A percentile compares a stretch with the other conserved stretches of the same genome.
phyloP scores from a whole-genome alignment of 2,888 invertebrate genomes.

The Osmoderma eremita region DNA sequence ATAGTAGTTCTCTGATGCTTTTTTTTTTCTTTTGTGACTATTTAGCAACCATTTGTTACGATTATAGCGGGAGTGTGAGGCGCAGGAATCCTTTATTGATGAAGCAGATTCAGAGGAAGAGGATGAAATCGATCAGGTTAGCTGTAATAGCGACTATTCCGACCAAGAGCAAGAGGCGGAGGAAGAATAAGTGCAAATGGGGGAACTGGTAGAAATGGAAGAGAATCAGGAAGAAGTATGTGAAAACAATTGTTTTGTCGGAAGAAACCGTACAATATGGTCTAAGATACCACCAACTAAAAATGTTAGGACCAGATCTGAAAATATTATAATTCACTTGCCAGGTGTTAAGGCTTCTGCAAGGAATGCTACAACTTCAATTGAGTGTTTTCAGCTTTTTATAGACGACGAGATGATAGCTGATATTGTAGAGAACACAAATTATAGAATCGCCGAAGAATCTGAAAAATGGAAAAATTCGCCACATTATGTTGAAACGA shows the following conservation, averaged over 20 bases:
- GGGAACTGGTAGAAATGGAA: not conserved
- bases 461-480: too few relatives aligned
- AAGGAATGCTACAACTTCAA: not conserved
- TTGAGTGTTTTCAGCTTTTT: too few relatives aligned
- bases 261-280: not conserved
- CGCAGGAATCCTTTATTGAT: not conserved
- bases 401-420: too few relatives aligned
- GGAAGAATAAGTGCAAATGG: too few relatives aligned
- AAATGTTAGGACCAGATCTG: not conserved
- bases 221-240: not conserved
- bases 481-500: too few relatives aligned
- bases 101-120: not conserved
- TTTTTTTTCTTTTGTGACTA: too few relatives aligned
- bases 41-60: not conserved
- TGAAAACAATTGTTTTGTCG: not conserved
- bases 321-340: not conserved
- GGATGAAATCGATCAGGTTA: too few relatives aligned
- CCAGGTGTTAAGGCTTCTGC: not conserved
- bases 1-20: too few relatives aligned
- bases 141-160: too few relatives aligned
- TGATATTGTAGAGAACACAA: too few relatives aligned
- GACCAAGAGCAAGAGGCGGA: too few relatives aligned
- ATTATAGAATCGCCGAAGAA: too few relatives aligned
- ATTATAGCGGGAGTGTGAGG: not conserved
- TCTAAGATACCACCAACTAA: not conserved